These are phyloP conservation scores for Lagopus leucura DNA, from an alignment of 2,113 vertebrate species.

Conservation along the genomic window DNA sequence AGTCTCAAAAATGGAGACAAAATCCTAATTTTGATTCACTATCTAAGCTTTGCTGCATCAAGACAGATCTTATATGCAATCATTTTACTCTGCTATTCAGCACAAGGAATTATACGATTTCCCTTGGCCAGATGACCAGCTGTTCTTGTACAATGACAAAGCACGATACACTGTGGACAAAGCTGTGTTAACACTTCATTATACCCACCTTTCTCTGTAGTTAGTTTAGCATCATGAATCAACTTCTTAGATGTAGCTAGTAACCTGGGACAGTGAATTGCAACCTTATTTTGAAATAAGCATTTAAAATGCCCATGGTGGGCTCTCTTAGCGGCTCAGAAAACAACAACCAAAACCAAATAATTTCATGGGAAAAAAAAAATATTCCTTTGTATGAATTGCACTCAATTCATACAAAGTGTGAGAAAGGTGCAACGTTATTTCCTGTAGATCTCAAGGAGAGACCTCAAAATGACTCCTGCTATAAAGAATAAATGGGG, in stretches of 20 bases:
- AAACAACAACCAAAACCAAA: background rate
- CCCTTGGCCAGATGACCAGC: background rate
- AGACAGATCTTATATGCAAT: background rate
- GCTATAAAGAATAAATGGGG: background rate
- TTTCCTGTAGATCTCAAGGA: background rate
- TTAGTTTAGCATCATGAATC: background rate
- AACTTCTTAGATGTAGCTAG: background rate
- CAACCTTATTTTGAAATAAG: background rate
- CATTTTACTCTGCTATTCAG: background rate
- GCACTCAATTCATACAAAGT: background rate
- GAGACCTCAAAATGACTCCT: background rate
- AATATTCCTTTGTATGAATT: background rate
- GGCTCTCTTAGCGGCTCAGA: background rate
- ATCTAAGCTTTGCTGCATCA: background rate
- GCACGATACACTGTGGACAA: background rate
- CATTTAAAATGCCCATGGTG: background rate
- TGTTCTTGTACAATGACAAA: background rate
- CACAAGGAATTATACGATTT: background rate
- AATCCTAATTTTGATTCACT: background rate
- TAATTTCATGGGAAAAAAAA: background rate
- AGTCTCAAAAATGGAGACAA: background rate
- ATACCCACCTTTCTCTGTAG: rapidly evolving
- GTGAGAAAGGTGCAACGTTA: background rate
- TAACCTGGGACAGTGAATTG: background rate
- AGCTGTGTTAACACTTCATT: background rate